A percentile compares a stretch with the other conserved stretches of the same genome.
These are phyloP conservation scores for Typhlomys cinereus DNA, from an alignment of 2,113 vertebrate species.

Conservation along the genomic window DNA sequence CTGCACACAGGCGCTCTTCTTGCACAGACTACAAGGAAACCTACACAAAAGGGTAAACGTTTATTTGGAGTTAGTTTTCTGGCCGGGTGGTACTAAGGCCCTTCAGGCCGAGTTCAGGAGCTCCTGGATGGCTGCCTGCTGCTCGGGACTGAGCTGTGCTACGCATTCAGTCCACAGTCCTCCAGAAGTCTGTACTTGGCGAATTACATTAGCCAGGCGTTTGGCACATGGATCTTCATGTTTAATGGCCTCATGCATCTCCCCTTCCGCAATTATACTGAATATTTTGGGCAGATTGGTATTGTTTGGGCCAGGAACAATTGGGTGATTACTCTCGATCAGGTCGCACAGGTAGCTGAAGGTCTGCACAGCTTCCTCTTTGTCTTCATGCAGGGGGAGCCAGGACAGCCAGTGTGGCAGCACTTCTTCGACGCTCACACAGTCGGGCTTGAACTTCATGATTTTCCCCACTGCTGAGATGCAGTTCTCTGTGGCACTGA, in stretches of 20 bases:
- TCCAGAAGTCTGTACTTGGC: slow-evolving; percentile 98
- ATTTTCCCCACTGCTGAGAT: slow-evolving; percentile 98
- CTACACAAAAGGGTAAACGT: slow-evolving; percentile 90
- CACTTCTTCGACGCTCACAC: slow-evolving; percentile 94
- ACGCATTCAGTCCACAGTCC: slow-evolving; percentile 97
- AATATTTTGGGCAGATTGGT: slow-evolving; percentile 97
- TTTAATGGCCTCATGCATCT: slow-evolving; percentile 95
- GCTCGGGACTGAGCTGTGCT: slow-evolving; percentile 93
- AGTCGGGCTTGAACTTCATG: slow-evolving; percentile 96
- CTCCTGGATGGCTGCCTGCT: slow-evolving; percentile 97
- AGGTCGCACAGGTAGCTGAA: slow-evolving; percentile 98
- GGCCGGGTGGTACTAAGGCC: slow-evolving; percentile 84
- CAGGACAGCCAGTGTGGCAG: slow-evolving; percentile 98
- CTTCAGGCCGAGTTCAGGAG: slow-evolving; percentile 96
- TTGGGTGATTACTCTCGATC: slow-evolving; percentile 98
- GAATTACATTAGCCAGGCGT: slow-evolving; percentile 95
- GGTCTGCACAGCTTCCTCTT: slow-evolving; percentile 97
- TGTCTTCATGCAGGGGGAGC: slow-evolving; percentile 98
- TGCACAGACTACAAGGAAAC: slow-evolving; percentile 86
- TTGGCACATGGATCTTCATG: slow-evolving; percentile 96
- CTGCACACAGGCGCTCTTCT: slow-evolving; percentile 76
- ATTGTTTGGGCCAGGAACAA: slow-evolving; percentile 97
- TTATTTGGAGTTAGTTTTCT: slow-evolving; percentile 90
- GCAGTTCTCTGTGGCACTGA: slow-evolving; percentile 99
- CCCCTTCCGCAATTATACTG: slow-evolving; percentile 96